Evolutionary conservation across 92 coral and sea anemone species (phyloP), one percentile per base, ranked within the genome.

Genomic region (Bergia puertoricense): DNA sequence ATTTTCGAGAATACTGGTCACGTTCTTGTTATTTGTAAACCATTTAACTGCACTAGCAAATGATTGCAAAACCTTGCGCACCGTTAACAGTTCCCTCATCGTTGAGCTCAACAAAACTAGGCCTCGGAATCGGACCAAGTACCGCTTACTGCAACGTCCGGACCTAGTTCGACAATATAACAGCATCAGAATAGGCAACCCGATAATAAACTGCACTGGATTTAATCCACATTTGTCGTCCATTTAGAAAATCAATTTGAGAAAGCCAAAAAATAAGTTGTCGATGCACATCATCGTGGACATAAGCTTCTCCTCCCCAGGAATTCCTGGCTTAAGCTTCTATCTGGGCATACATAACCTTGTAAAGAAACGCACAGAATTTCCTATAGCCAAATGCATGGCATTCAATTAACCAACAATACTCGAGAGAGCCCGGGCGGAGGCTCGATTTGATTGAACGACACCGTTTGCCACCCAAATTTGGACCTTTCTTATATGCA

Each of bases 1-100:
- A 86, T 72, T 74, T 22, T 86, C 80, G 56, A 91, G n/a, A 50
- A 91, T 91, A 72, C 94, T 67, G 14, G 91, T 88, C 2, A 91
- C 91, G 51, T 91, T 91, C 42, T 91, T 89, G 50, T 91, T 91
- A 71, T 91, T 89, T 4, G 91, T 88, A 76, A 79, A 80, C 94
- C 94, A 89, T 74, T 73, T 2, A 88, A 75, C n/a, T 68, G 44
- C 45, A 20, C n/a, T 30, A 23, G 88, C 85, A 57, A 89, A 81
- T 42, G 90, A 92, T n/a, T 74, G 78, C 14, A 74, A 74, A 83
- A 74, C 87, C 23, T 75, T 83, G n/a, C 87, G 87, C 77, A 83
- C 87, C 37, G 87, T 54, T 77, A 18, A 41, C 30, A 83, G 87
- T 83, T 66, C 87, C 65, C 75, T 82, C 71, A 51, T 62, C 3